Evolutionary conservation across 2,888 invertebrate species (phyloP).

Genomic region (Fragum whitleyi): DNA sequence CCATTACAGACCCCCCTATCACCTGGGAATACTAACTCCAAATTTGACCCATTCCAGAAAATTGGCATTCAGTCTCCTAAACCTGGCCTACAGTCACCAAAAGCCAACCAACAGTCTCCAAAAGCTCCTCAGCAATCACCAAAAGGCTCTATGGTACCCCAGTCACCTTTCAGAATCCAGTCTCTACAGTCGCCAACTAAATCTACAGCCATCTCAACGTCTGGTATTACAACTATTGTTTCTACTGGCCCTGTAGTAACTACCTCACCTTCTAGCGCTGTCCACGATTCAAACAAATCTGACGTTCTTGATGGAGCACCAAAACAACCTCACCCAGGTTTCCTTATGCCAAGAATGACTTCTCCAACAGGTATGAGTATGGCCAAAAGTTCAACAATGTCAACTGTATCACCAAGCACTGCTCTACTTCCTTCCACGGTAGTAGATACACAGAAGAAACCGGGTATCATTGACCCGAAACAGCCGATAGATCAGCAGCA

Average conservation of each 20-base stretch:
- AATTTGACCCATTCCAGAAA: conserved; percentile 34
- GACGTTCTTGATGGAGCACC: conserved; percentile 26
- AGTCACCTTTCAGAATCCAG: conserved; percentile 16
- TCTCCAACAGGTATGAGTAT: conserved; percentile 44
- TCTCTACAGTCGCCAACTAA: conserved; percentile 33
- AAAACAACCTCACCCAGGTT: conserved; percentile 50
- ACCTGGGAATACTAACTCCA: neutral
- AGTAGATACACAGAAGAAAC: conserved; percentile 28
- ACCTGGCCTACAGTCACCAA: conserved; percentile 24
- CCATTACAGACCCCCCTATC: conserved; percentile 14
- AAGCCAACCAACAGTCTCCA: conserved; percentile 21
- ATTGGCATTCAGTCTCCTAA: conserved; percentile 14
- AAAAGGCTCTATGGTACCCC: neutral
- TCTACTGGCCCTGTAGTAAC: conserved; percentile 29
- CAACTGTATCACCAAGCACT: conserved; percentile 41
- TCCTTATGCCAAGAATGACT: conserved; percentile 53
- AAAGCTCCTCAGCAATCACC: conserved; percentile 4
- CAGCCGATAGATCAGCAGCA: conserved; percentile 22
- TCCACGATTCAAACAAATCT: conserved; percentile 27
- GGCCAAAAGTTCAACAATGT: conserved; percentile 40
- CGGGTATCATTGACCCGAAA: conserved; percentile 14
- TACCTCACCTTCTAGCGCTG: conserved; percentile 47
- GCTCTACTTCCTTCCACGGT: conserved; percentile 33
- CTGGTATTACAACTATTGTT: conserved; percentile 44
- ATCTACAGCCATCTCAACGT: conserved; percentile 21